Evolutionary conservation across 2,113 vertebrate species (phyloP).

Genomic region (Danionella cerebrum): DNA sequence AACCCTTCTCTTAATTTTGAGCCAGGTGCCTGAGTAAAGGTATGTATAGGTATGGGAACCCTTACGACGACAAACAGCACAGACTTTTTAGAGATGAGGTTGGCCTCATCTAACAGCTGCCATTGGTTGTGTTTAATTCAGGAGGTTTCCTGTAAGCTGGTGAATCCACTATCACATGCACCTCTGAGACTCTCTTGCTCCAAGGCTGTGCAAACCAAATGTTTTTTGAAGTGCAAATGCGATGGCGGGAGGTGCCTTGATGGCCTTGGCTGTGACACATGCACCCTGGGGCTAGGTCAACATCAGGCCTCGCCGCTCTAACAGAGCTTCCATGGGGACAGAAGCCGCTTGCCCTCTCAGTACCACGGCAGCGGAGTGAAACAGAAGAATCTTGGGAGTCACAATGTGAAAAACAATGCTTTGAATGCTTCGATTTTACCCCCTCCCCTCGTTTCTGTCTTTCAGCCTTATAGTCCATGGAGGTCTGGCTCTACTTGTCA

Average conservation of each 20-base stretch:
- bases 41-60: too few relatives aligned
- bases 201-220: slow-evolving; percentile 30
- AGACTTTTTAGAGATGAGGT: slow-evolving; percentile 26
- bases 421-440: slow-evolving; percentile 23
- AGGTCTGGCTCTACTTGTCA: slow-evolving; percentile 60
- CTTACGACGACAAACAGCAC: slow-evolving; percentile 15
- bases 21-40: too few relatives aligned
- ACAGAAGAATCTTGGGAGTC: not conserved
- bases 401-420: slow-evolving; percentile 38
- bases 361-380: not conserved
- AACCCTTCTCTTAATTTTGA: too few relatives aligned
- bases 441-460: slow-evolving; percentile 43
- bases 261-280: slow-evolving; percentile 57
- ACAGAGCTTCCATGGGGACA: slow-evolving; percentile 53
- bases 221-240: slow-evolving; percentile 66
- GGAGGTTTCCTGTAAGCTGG: slow-evolving; percentile 34
- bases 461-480: slow-evolving; percentile 50
- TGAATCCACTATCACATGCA: slow-evolving; percentile 30
- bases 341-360: slow-evolving; percentile 42
- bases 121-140: slow-evolving; percentile 37
- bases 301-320: slow-evolving; percentile 52
- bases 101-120: slow-evolving; percentile 18
- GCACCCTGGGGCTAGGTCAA: slow-evolving; percentile 66
- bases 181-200: slow-evolving; percentile 33
- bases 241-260: slow-evolving; percentile 49